Evolutionary conservation across 2,797 vertebrate genomes (phyloP).

Genomic region (Myioborus miniatus): DNA sequence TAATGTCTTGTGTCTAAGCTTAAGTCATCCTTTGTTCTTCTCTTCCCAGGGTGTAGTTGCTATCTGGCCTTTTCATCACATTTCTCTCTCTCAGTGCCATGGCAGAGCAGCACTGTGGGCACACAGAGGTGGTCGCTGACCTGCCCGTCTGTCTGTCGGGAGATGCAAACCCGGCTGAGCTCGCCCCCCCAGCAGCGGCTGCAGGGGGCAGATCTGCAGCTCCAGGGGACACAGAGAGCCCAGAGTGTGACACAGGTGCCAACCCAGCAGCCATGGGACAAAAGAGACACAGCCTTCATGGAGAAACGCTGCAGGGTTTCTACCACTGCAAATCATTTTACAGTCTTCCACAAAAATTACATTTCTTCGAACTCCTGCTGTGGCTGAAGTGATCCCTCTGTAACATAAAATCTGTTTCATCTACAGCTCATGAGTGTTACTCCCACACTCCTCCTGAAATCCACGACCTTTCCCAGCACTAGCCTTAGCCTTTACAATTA

Average conservation of each 20-base stretch:
- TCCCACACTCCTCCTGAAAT: constrained; percentile 12
- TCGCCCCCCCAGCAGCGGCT: neutral
- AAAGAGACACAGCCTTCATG: neutral
- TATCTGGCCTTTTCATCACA: neutral
- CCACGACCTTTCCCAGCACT: constrained; percentile 14
- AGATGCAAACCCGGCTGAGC: neutral
- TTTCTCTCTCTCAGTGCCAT: neutral
- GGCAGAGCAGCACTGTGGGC: neutral
- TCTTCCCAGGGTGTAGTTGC: neutral
- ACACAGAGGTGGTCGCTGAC: neutral
- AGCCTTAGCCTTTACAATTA: neutral
- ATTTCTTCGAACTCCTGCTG: neutral
- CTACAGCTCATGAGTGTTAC: neutral
- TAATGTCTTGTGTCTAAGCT: neutral
- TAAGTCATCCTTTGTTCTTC: neutral
- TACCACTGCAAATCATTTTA: neutral
- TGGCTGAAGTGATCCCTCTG: neutral
- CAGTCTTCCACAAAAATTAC: neutral
- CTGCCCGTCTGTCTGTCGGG: neutral
- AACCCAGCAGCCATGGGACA: neutral
- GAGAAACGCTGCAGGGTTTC: neutral
- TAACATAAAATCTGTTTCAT: neutral
- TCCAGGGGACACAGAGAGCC: neutral
- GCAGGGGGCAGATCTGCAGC: neutral
- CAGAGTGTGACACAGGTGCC: fast-evolving